Conservation (phyloP, 1,140 invertebrate species). For the Nasonia longicornis region DNA sequence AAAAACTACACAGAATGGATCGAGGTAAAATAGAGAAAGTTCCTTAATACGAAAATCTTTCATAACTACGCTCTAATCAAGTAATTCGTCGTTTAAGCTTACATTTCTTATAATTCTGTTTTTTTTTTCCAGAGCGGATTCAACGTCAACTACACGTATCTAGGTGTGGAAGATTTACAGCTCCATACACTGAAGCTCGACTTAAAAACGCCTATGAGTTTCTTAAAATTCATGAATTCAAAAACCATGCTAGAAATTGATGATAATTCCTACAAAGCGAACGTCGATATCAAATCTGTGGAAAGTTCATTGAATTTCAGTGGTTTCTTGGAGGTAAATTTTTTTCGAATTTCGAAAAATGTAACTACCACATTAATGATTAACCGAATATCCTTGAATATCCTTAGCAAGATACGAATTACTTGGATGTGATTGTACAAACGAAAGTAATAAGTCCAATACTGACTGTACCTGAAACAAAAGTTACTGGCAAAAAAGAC, state of each 20-base stretch:
- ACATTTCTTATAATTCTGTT: too few species aligned
- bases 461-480: slow-evolving; percentile 74
- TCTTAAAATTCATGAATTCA: slow-evolving; percentile 67
- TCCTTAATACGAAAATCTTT: too few species aligned
- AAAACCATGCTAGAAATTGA: slow-evolving; percentile 68
- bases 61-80: too few species aligned
- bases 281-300: slow-evolving; percentile 65
- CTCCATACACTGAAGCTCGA: slow-evolving; percentile 67
- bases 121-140: slow-evolving; percentile 59
- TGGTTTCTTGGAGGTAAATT: slow-evolving; percentile 68
- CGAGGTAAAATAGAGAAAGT: slow-evolving; percentile 64
- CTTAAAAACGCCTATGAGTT: slow-evolving; percentile 70
- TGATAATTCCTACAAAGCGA: slow-evolving; percentile 69
- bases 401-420: slow-evolving; percentile 72
- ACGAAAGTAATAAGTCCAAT: slow-evolving; percentile 73
- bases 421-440: slow-evolving; percentile 71
- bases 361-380: not conserved
- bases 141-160: slow-evolving; percentile 68
- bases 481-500: slow-evolving; percentile 75
- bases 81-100: too few species aligned
- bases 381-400: not conserved
- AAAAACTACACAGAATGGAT: slow-evolving; percentile 69
- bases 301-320: slow-evolving; percentile 65
- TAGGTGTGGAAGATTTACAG: slow-evolving; percentile 60
- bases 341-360: not conserved